These are phyloP conservation scores for Lasioglossum malachurum DNA, from an alignment of 2,888 invertebrate genomes.

Conservation along the genomic window DNA sequence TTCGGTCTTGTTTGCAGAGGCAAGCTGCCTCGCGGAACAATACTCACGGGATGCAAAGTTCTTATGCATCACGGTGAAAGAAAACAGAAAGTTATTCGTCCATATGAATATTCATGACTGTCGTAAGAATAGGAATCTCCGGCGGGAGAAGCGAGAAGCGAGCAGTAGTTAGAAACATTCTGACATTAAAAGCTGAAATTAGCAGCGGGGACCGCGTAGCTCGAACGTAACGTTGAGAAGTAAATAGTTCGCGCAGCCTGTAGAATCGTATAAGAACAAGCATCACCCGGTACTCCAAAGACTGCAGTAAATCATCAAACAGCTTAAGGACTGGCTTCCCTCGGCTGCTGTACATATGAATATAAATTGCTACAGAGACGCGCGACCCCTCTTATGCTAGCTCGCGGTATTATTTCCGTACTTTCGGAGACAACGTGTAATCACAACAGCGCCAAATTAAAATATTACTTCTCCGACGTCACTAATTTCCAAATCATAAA, in stretches of 20 bases:
- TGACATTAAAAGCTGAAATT: conserved; percentile 57
- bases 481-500: background rate
- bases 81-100: conserved; percentile 59
- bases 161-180: conserved; percentile 55
- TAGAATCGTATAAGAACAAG: conserved; percentile 57
- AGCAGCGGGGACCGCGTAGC: conserved; percentile 28
- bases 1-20: conserved; percentile 31
- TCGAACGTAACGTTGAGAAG: conserved; percentile 29
- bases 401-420: conserved; percentile 29
- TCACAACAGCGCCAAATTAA: background rate
- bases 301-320: conserved; percentile 46
- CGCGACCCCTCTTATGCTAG: conserved; percentile 25
- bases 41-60: conserved; percentile 47
- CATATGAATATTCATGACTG: conserved; percentile 53
- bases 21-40: conserved; percentile 31
- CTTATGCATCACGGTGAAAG: conserved; percentile 48
- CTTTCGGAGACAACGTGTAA: conserved; percentile 30
- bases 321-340: conserved; percentile 33
- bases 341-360: conserved; percentile 37
- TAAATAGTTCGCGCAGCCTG: conserved; percentile 40
- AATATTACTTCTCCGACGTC: background rate
- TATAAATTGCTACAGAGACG: conserved; percentile 50
- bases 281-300: conserved; percentile 39
- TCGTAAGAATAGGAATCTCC: conserved; percentile 53
- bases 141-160: conserved; percentile 5